Evolutionary conservation across 2,888 invertebrate genomes (phyloP), one percentile per base, ranked within the genome.

Genomic region (Caenorhabditis sulstoni): DNA sequence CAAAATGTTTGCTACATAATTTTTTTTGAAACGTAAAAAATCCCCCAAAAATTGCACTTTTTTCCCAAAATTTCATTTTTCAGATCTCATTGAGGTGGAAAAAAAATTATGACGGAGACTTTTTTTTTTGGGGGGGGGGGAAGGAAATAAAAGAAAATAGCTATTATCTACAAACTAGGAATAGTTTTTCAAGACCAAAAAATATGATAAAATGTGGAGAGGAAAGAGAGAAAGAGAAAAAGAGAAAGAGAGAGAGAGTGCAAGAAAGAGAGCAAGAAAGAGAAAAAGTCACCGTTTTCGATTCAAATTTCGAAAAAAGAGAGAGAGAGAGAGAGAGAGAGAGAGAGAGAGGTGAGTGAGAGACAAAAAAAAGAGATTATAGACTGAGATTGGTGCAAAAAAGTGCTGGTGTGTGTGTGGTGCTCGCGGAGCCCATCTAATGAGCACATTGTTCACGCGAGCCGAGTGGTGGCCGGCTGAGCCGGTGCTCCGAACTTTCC

Each of bases 401-500:
- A n/a, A n/a, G n/a, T n/a, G n/a, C n/a, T n/a, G n/a, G n/a, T n/a
- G n/a, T n/a, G n/a, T n/a, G n/a, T n/a, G n/a, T n/a, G n/a, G n/a
- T n/a, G n/a, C n/a, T n/a, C n/a, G n/a, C n/a, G n/a, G n/a, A n/a
- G n/a, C n/a, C n/a, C n/a, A n/a, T n/a, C n/a, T n/a, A n/a, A n/a
- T n/a, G n/a, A n/a, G n/a, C n/a, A n/a, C n/a, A 37, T 37, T 37
- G 11, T 37, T 37, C 7, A 37, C 81, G 73, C 29, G 29, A 29
- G 29, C 29, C 29, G 29, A 29, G n/a, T n/a, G 29, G 77, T 49
- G 18, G 79, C 41, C 11, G 82, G 81, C 45, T 83, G 80, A 14
- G 82, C 68, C 2, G 81, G 81, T 1, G 81, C 81, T 4, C 85
- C 85, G 50, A 81, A 85, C 47, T 81, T 80, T 35, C 84, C 84